Conservation (phyloP, 2,888 invertebrate species). For the Nebria brevicollis region DNA sequence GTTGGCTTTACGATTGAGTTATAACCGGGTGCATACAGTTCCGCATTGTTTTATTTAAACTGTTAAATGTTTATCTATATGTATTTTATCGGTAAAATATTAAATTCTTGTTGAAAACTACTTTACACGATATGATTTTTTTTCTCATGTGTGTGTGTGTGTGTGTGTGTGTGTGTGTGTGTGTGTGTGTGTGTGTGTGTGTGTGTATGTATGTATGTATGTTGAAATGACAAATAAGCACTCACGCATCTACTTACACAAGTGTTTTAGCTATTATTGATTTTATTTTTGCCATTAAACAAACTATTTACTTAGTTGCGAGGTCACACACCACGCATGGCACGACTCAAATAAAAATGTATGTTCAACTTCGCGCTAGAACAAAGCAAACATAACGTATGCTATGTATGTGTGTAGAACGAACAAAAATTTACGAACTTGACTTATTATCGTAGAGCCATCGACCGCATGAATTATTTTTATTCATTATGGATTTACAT, state of each 20-base stretch:
- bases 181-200: neutral
- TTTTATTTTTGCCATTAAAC: slow-evolving; percentile 40
- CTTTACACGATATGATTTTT: too few relatives aligned
- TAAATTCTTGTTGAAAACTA: too few relatives aligned
- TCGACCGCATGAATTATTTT: too few relatives aligned
- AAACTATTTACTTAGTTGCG: slow-evolving; percentile 34
- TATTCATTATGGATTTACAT: too few relatives aligned
- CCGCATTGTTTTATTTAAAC: slow-evolving; percentile 28
- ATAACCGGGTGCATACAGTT: slow-evolving; percentile 18
- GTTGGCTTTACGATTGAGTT: slow-evolving; percentile 21
- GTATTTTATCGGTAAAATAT: too few relatives aligned
- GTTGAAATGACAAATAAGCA: slow-evolving; percentile 7
- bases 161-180: neutral
- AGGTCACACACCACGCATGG: slow-evolving; percentile 41
- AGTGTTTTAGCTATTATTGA: slow-evolving; percentile 27
- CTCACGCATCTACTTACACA: slow-evolving; percentile 15
- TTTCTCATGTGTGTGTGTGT: too few relatives aligned
- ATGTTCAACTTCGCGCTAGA: slow-evolving; percentile 21
- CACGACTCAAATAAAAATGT: slow-evolving; percentile 39
- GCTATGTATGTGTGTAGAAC: too few relatives aligned
- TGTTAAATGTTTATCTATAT: neutral
- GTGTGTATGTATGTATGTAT: neutral
- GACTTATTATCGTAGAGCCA: too few relatives aligned
- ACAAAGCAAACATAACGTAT: too few relatives aligned
- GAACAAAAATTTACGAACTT: too few relatives aligned